These are phyloP conservation scores for Netelia virgata DNA, from an alignment of 2,888 invertebrate species.

Conservation along the genomic window DNA sequence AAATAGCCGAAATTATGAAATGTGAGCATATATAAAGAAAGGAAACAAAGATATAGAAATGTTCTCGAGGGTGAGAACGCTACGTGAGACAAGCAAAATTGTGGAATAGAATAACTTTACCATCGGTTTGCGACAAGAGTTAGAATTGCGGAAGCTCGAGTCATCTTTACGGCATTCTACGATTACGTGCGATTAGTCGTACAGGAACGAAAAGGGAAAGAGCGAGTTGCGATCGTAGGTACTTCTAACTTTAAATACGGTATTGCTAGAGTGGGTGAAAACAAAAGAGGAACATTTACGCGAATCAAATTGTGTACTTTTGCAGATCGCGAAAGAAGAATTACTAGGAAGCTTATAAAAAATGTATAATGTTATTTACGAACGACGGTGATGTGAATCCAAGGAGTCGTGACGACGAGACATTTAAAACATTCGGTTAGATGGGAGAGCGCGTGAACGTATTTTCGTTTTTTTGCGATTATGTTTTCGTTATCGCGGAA, in stretches of 20 bases:
- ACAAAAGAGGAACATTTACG: constrained; percentile 14
- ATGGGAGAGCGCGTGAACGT: constrained; percentile 30
- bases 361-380: constrained; percentile 63
- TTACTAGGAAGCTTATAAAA: constrained; percentile 57
- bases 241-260: no score
- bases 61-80: neutral
- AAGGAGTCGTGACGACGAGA: constrained; percentile 43
- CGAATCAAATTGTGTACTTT: neutral
- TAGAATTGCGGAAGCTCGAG: constrained; percentile 24
- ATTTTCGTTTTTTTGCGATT: constrained; percentile 4
- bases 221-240: no score
- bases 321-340: constrained; percentile 21
- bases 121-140: neutral
- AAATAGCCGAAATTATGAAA: constrained; percentile 6
- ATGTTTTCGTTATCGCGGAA: constrained; percentile 12
- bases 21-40: constrained; percentile 14
- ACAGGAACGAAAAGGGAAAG: no score
- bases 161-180: neutral
- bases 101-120: constrained; percentile 12
- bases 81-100: constrained; percentile 17
- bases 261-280: neutral
- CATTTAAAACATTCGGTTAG: constrained; percentile 56
- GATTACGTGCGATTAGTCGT: no score
- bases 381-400: constrained; percentile 59
- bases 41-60: neutral